A percentile compares a stretch with the other conserved stretches of the same genome.
These are phyloP conservation scores for Ctenopoma multispine DNA, from an alignment of 2,797 vertebrate genomes.

Conservation along the genomic window DNA sequence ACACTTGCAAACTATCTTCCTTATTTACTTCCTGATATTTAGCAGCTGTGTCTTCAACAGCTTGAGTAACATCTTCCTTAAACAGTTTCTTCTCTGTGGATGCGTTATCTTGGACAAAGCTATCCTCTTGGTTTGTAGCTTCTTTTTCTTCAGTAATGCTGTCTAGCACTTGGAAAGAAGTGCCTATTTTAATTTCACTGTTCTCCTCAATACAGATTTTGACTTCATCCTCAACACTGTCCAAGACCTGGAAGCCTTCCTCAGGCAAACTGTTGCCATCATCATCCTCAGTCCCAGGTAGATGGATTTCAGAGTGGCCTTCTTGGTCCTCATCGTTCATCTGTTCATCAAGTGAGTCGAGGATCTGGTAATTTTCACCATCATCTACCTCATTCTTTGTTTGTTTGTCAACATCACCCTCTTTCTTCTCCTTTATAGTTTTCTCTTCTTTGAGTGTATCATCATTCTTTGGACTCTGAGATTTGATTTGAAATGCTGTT, in stretches of 20 bases:
- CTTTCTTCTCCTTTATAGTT: neutral
- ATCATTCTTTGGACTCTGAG: slow-evolving; percentile 17
- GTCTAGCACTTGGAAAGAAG: slow-evolving; percentile 17
- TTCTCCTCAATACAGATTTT: neutral
- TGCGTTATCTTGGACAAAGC: neutral
- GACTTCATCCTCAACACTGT: slow-evolving; percentile 11
- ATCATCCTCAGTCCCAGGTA: neutral
- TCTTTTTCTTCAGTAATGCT: slow-evolving; percentile 13
- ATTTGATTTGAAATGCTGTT: slow-evolving; percentile 5
- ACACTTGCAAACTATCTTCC: neutral
- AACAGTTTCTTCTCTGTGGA: neutral
- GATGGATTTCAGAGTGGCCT: neutral
- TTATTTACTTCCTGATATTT: slow-evolving; percentile 1
- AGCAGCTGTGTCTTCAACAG: neutral
- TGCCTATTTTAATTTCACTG: neutral
- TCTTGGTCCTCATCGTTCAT: neutral
- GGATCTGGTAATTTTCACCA: slow-evolving; percentile 4
- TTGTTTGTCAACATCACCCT: neutral
- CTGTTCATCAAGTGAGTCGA: slow-evolving; percentile 37
- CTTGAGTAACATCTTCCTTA: neutral
- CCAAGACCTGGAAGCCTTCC: slow-evolving; percentile 24
- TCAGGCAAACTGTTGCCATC: neutral
- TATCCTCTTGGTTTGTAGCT: neutral
- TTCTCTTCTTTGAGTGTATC: neutral
- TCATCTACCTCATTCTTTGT: neutral